Base-by-base conservation (phyloP, 1,140 invertebrate species). In the Octopus sinensis region DNA sequence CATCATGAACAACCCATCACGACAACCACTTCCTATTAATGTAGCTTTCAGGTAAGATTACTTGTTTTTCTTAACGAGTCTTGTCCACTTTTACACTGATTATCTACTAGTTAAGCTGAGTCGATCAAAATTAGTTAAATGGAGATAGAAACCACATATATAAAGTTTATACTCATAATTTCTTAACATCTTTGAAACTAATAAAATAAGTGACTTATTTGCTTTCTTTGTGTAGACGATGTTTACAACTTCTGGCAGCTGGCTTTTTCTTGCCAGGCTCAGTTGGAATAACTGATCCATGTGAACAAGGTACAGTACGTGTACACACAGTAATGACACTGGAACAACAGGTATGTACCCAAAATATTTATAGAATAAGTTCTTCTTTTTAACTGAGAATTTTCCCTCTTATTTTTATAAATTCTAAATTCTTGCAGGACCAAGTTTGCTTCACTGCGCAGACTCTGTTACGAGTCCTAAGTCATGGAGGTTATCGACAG, bases 211-310 rank as follows among this genome's bases (percentile, higher is more conserved):
- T 30, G 4, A 76, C 23, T 13, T 53, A 54, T 62, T 12, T 62
- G 56, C 17, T 62, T 51, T 83, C 43, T 82, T 30, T 54, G 4
- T 80, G 12, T 82, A 93, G 94, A 83, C 92, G 97, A 85, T 94
- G 95, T 75, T 93, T 99, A 77, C 96, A 99, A 86, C 92, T 99
- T 23, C 91, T 99, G 51, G 93, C 96, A 6, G 95, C 96, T n/a
- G 98, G 98, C 5, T 92, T 99, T 71, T 98, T 99, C 89, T 92
- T 99, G 68, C 97, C 97, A 13, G 97, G 97, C 73, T 98, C 97
- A 23, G 96, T 96, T 54, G 96, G 97, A 54, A 96, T 98, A 84
- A 95, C 95, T 0, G 97, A 98, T 92, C 97, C 97, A 6, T 98
- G 96, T 90, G 96, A 98, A 89, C 94, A 94, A 71, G 95, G 95